Evolutionary conservation across 2,888 invertebrate species (phyloP).

Genomic region (Hypercompe scribonia): DNA sequence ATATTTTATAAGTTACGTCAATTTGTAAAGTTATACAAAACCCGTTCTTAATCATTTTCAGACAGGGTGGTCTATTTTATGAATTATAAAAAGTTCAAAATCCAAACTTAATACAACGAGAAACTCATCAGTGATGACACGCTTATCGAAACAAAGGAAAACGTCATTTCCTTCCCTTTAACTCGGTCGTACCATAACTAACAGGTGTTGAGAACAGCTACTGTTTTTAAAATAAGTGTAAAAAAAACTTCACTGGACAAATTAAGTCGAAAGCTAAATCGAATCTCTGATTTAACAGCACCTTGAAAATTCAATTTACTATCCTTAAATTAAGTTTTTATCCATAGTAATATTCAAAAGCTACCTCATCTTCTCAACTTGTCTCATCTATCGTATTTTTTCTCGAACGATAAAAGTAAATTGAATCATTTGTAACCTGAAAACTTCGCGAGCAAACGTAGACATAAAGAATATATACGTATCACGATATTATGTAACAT

Average conservation of each 20-base stretch:
- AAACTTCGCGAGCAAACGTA: slow-evolving; percentile 40
- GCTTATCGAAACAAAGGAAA: slow-evolving; percentile 64
- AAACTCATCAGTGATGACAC: slow-evolving; percentile 75
- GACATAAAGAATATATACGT: slow-evolving; percentile 23
- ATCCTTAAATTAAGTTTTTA: slow-evolving; percentile 33
- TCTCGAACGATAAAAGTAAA: slow-evolving; percentile 49
- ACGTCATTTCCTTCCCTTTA: slow-evolving; percentile 76
- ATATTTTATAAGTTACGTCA: neutral
- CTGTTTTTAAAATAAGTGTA: slow-evolving; percentile 25
- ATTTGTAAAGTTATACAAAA: neutral
- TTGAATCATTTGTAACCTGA: slow-evolving; percentile 51
- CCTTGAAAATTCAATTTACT: slow-evolving; percentile 44
- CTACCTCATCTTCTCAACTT: slow-evolving; percentile 36
- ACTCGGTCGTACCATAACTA: slow-evolving; percentile 57
- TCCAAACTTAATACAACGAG: slow-evolving; percentile 63
- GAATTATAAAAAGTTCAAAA: slow-evolving; percentile 52
- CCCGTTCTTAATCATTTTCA: slow-evolving; percentile 13
- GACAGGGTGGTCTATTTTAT: slow-evolving; percentile 60
- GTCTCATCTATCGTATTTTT: slow-evolving; percentile 47
- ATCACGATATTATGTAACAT: slow-evolving; percentile 42
- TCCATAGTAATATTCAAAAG: slow-evolving; percentile 37
- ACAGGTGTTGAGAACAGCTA: slow-evolving; percentile 44
- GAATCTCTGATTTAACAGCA: slow-evolving; percentile 32
- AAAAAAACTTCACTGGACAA: slow-evolving; percentile 31
- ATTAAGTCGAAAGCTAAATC: slow-evolving; percentile 40